phyloP scores from a whole-genome alignment of 2,888 invertebrate species.

The Pristionchus maxplancki region DNA sequence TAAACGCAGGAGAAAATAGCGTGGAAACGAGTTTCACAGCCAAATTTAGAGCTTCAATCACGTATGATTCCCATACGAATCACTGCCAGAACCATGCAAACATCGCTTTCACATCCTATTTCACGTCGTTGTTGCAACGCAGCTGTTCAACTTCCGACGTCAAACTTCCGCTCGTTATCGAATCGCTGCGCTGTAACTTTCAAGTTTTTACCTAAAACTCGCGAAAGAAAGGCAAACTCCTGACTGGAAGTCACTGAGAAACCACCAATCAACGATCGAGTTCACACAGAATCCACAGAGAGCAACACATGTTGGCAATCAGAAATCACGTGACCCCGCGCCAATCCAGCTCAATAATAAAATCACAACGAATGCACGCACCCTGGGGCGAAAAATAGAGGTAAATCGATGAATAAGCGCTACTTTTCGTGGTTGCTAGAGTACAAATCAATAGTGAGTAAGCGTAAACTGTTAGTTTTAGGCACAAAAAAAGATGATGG shows the following conservation, averaged over 20 bases:
- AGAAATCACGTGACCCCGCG: background rate
- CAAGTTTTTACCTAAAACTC: background rate
- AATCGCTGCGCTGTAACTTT: background rate
- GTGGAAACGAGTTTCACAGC: too few species aligned
- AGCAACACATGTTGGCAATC: background rate
- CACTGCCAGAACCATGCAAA: background rate
- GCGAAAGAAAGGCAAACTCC: background rate
- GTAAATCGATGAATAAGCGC: constrained; percentile 2
- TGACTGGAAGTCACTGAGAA: background rate
- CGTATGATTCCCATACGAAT: background rate
- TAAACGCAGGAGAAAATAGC: too few species aligned
- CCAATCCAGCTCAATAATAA: background rate
- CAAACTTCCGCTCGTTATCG: background rate
- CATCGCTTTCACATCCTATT: constrained; percentile 16
- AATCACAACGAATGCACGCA: background rate
- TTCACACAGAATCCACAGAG: background rate
- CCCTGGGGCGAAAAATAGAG: background rate
- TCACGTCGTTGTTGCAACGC: background rate
- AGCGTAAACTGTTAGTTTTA: background rate
- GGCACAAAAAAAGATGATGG: background rate
- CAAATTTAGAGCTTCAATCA: background rate
- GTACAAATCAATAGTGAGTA: background rate
- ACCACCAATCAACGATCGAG: background rate
- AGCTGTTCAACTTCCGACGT: constrained; percentile 33
- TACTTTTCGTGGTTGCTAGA: background rate